Base-by-base conservation (phyloP, 2,797 vertebrate species). In the Taenioides sp. region DNA sequence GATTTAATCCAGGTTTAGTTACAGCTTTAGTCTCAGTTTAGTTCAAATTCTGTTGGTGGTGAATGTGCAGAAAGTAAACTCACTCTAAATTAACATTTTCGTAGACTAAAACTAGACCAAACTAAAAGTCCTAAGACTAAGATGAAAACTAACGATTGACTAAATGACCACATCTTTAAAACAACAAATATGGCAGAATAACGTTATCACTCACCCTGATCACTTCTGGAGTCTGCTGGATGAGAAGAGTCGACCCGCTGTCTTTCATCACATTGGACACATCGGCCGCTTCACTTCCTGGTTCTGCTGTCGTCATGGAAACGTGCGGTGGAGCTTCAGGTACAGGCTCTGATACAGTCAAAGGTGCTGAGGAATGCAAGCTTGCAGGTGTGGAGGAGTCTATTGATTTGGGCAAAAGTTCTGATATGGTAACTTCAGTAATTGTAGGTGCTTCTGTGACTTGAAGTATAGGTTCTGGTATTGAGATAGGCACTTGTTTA, bases 141-240 rank as follows among this genome's bases (percentile, higher is more conserved):
- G 43, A 47, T 47, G 12, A 47, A 47, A 47, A 47, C 0, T 14
- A 43, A 37, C 34, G 9, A 37, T 2, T 37, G 34, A 37, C 34
- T 10, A 9, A 37, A 37, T 37, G 34, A 37, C 9, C 7, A 37
- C 9, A 37, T 7, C 34, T 37, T 37, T 37, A 10, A 37, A 37
- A 16, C 14, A 47, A 47, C 3, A 47, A 25, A 65, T 3, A 23
- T 23, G 7, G 18, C 47, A 27, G 5, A 65, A 23, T 2, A 67
- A 10, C 47, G 34, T 17, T 65, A 22, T 70, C 43, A 93, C 96
- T 96, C 94, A 99, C 98, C 91, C 97, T 95, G 85, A 98, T 95
- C 79, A 98, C 93, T 82, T 98, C 97, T 81, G 97, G 96, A 20
- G 90, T 95, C 90, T 98, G 97, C 83, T 98, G 97, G 93, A 98